Evolutionary conservation across 1,140 invertebrate species (phyloP).

Genomic region (Acromyrmex charruanus): DNA sequence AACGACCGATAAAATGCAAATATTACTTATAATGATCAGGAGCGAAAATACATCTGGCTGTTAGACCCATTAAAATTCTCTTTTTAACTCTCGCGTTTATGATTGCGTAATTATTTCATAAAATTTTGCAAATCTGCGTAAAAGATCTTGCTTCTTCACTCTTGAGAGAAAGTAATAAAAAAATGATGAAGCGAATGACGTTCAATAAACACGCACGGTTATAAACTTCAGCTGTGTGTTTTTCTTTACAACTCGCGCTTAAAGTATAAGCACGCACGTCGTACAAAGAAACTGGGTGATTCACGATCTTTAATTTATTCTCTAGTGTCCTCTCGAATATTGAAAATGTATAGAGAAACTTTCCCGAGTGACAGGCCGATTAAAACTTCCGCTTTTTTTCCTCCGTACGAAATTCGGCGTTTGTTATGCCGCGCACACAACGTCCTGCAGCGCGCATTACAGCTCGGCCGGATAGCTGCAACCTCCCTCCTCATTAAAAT

Average conservation of each 20-base stretch:
- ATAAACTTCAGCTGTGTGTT: conserved; percentile 33
- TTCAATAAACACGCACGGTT: conserved; percentile 23
- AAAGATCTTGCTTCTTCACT: background rate
- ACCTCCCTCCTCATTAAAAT: conserved; percentile 72
- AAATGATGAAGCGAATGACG: background rate
- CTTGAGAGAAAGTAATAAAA: background rate
- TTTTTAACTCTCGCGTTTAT: background rate
- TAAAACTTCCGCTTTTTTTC: conserved; percentile 61
- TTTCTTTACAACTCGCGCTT: background rate
- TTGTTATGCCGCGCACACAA: conserved; percentile 59
- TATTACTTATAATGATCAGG: conserved; percentile 22
- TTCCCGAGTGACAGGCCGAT: conserved; percentile 16
- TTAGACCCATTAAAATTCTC: background rate
- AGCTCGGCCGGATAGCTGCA: conserved; percentile 59
- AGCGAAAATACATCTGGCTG: conserved; percentile 34
- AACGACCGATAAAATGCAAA: conserved; percentile 73
- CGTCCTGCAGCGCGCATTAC: conserved; percentile 21
- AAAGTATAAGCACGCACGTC: conserved; percentile 9
- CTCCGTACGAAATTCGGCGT: conserved; percentile 57
- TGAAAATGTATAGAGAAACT: conserved; percentile 39
- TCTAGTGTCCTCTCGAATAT: conserved; percentile 58
- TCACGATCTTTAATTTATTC: conserved; percentile 56
- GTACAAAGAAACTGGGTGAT: conserved; percentile 57
- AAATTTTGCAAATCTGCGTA: background rate
- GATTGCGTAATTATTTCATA: background rate